Evolutionary conservation across 2,888 invertebrate species (phyloP).

Genomic region (Agonum fuliginosum): DNA sequence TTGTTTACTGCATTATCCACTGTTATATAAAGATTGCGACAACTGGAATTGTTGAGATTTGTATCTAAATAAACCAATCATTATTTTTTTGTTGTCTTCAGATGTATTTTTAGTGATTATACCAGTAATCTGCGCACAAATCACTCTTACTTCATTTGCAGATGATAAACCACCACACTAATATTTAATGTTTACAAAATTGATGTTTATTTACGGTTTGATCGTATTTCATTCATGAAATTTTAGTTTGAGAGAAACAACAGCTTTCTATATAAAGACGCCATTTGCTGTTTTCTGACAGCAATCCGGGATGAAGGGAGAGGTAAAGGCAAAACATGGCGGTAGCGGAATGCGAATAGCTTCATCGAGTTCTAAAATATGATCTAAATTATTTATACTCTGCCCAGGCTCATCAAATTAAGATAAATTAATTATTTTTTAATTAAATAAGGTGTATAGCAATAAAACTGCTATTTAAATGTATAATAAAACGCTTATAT

Average conservation of each 20-base stretch:
- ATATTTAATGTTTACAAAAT: conserved; percentile 18
- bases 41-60: conserved; percentile 15
- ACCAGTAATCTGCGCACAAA: neutral
- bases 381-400: conserved; percentile 14
- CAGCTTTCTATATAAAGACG: conserved; percentile 58
- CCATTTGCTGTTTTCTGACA: conserved; percentile 58
- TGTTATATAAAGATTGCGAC: neutral
- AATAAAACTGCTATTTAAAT: too few species aligned
- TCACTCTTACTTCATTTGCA: conserved; percentile 6
- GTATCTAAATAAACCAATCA: conserved; percentile 13
- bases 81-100: conserved; percentile 37
- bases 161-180: conserved; percentile 18
- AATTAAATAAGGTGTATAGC: too few species aligned
- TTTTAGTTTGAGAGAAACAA: conserved; percentile 54
- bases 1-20: neutral
- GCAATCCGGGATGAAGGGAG: conserved; percentile 33
- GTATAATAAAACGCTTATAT: too few species aligned
- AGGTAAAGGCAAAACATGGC: conserved; percentile 32
- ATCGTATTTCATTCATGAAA: conserved; percentile 55
- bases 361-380: neutral
- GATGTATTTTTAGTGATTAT: conserved; percentile 37
- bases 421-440: too few species aligned
- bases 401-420: too few species aligned
- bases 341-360: neutral
- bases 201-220: conserved; percentile 39